Conservation (phyloP, 2,113 vertebrate species). For the Candoia aspera region DNA sequence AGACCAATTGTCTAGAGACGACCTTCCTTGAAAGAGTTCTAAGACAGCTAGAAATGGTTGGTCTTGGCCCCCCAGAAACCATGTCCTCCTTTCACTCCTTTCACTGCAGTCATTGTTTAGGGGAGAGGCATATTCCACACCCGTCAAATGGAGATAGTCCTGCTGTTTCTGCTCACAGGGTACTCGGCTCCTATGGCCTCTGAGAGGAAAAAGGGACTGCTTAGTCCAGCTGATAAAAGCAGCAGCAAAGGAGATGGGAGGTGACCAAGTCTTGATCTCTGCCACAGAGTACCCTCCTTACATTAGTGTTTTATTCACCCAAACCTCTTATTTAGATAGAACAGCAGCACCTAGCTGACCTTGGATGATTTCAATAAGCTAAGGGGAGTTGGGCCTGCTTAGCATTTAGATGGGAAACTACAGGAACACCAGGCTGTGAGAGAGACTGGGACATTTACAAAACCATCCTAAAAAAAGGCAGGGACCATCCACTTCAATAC, state of each 20-base stretch:
- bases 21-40: neutral
- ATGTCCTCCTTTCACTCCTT: neutral
- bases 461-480: neutral
- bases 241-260: neutral
- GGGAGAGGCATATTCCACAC: neutral
- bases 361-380: neutral
- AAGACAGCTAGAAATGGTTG: neutral
- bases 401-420: neutral
- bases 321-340: neutral
- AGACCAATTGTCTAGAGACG: neutral
- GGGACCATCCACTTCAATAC: neutral
- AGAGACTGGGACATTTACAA: neutral
- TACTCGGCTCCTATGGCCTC: neutral
- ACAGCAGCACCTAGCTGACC: neutral
- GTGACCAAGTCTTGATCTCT: neutral
- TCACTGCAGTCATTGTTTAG: neutral
- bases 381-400: neutral
- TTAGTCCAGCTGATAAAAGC: neutral
- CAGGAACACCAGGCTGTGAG: neutral
- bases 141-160: neutral
- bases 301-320: neutral
- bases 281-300: neutral
- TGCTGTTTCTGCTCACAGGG: neutral
- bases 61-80: neutral
- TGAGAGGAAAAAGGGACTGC: neutral